phyloP scores from a whole-genome alignment of 2,113 vertebrate species.

The Tympanuchus pallidicinctus region DNA sequence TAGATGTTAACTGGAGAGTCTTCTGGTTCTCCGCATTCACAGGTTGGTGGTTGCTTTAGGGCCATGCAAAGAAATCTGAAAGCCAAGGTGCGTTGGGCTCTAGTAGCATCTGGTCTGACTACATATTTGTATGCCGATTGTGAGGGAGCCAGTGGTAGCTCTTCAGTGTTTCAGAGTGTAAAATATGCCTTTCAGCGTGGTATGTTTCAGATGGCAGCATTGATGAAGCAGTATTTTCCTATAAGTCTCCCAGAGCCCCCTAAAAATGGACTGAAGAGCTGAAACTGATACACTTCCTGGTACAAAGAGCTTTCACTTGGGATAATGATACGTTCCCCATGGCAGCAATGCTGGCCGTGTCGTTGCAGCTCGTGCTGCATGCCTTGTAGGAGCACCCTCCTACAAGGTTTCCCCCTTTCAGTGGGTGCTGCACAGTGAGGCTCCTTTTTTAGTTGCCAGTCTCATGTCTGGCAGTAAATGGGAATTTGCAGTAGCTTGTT shows the following conservation, averaged over 20 bases:
- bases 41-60: neutral
- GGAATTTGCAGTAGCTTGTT: conserved; percentile 8
- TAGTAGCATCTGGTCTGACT: neutral
- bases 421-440: neutral
- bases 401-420: neutral
- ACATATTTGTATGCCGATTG: neutral
- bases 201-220: neutral
- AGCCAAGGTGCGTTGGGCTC: neutral
- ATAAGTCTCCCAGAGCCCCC: neutral
- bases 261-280: neutral
- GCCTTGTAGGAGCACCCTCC: neutral
- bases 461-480: neutral
- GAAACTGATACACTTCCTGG: neutral
- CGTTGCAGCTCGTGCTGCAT: neutral
- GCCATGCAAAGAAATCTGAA: neutral
- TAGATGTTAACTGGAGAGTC: neutral
- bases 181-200: neutral
- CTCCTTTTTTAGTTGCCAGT: conserved; percentile 31
- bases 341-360: neutral
- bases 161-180: neutral
- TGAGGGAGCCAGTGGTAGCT: neutral
- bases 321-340: neutral
- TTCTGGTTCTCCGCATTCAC: neutral
- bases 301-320: conserved; percentile 4
- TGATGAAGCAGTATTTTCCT: neutral